Conservation (phyloP, 2,113 vertebrate species). For the Zonotrichia leucophrys region DNA sequence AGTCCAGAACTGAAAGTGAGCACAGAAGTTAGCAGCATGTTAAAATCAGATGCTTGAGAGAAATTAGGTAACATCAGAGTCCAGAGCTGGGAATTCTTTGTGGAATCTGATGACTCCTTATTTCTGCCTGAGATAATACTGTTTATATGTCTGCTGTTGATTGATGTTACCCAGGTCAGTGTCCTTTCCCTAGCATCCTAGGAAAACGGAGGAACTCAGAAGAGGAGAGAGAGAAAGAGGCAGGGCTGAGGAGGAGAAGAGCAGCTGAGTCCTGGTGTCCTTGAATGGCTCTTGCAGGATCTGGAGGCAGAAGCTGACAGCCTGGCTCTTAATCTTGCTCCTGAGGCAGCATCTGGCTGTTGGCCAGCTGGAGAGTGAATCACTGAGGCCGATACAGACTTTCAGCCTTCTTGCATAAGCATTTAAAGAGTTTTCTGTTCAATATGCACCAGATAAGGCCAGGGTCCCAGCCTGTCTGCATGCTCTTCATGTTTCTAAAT, state of each 20-base stretch:
- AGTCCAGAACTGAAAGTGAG: not conserved
- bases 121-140: not conserved
- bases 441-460: not conserved
- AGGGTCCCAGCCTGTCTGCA: not conserved
- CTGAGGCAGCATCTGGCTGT: not conserved
- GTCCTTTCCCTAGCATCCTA: not conserved
- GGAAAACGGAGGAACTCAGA: not conserved
- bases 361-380: constrained; percentile 32
- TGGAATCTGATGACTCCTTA: not conserved
- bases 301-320: constrained; percentile 17
- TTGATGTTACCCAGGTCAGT: not conserved
- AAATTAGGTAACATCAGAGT: not conserved
- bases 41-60: not conserved
- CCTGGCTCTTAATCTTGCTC: constrained; percentile 22
- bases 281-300: constrained; percentile 42
- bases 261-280: not conserved
- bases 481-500: not conserved
- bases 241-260: not conserved
- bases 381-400: not conserved
- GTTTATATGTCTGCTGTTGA: not conserved
- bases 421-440: constrained; percentile 17
- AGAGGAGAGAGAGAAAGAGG: not conserved
- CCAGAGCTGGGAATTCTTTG: not conserved
- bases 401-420: not conserved
- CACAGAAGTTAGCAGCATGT: not conserved